phyloP scores from a whole-genome alignment of 2,797 vertebrate genomes.

The Molossus alvarezi region DNA sequence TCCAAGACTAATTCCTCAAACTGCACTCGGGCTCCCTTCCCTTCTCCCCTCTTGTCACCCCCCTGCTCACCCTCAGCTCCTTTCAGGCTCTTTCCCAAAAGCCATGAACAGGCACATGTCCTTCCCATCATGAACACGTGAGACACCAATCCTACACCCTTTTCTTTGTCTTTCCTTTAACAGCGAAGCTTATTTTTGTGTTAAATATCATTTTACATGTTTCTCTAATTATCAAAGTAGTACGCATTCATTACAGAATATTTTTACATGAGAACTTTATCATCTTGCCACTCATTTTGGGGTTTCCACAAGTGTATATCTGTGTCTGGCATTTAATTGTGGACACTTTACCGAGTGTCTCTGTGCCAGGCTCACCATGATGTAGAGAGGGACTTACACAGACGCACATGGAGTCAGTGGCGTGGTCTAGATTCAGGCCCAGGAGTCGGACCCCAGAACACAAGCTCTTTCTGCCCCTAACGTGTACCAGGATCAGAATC shows the following conservation, averaged over 20 bases:
- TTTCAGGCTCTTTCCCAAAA: conserved; percentile 16
- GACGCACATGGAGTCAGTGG: neutral
- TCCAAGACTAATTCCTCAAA: neutral
- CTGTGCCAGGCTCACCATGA: neutral
- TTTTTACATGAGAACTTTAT: neutral
- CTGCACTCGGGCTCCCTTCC: neutral
- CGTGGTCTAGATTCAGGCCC: neutral
- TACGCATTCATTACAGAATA: neutral
- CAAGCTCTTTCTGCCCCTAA: neutral
- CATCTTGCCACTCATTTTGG: neutral
- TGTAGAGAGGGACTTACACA: neutral
- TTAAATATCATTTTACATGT: conserved; percentile 3
- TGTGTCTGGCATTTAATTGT: neutral
- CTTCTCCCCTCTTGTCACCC: neutral
- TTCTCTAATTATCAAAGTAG: conserved; percentile 34
- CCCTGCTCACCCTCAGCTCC: neutral
- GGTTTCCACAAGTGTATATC: neutral
- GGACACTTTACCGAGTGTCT: neutral
- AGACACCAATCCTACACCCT: neutral
- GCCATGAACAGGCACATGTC: neutral
- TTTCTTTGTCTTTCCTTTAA: neutral
- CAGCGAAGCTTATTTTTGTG: neutral
- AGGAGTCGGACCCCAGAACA: neutral
- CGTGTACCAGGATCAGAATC: neutral
- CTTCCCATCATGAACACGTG: neutral